These are phyloP conservation scores for Micropterix aruncella DNA, from an alignment of 2,888 invertebrate genomes.

Conservation along the genomic window DNA sequence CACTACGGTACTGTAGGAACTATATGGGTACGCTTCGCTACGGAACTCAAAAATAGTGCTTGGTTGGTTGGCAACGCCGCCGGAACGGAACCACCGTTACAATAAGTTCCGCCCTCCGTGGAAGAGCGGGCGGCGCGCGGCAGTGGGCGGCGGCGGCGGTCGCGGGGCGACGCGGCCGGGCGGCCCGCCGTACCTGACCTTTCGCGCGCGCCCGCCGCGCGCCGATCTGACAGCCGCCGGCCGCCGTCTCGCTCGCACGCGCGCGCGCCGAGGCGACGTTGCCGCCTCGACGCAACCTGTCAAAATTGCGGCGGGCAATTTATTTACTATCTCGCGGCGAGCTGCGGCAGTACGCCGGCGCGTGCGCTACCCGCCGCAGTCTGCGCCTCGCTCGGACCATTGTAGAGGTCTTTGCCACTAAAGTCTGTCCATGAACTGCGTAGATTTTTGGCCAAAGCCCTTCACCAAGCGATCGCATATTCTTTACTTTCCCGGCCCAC, in stretches of 20 bases:
- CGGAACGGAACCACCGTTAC: conserved; percentile 10
- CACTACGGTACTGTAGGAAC: no score
- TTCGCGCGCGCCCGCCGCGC: conserved; percentile 13
- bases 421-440: not conserved
- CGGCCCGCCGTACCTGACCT: conserved; percentile 17
- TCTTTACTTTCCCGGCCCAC: no score
- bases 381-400: conserved; percentile 4
- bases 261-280: conserved; percentile 28
- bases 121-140: conserved; percentile 16
- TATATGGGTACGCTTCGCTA: no score
- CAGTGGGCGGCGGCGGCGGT: conserved; percentile 21
- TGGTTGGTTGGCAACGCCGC: no score
- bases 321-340: not conserved
- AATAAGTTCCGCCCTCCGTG: conserved; percentile 7
- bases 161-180: conserved; percentile 15
- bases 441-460: no score
- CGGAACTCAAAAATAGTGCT: no score
- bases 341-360: conserved; percentile 1
- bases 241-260: conserved; percentile 22
- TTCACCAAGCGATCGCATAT: conserved; percentile 9
- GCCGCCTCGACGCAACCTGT: conserved; percentile 20
- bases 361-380: no score
- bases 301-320: not conserved
- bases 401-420: not conserved
- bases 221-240: conserved; percentile 15